These are phyloP conservation scores for Eupsittula cactorum DNA, from an alignment of 2,113 vertebrate species.

Conservation along the genomic window DNA sequence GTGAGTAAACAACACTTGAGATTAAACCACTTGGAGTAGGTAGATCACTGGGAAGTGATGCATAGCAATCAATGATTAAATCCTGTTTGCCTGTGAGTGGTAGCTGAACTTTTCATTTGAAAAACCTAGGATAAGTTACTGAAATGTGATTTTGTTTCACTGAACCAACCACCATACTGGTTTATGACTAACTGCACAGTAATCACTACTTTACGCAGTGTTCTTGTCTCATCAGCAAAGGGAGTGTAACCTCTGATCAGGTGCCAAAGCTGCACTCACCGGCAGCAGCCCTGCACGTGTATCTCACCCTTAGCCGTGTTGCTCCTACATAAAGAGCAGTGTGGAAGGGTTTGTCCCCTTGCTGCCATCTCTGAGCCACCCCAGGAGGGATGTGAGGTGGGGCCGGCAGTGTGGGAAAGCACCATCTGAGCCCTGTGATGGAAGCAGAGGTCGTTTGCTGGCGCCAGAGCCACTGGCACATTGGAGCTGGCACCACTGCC, in stretches of 20 bases:
- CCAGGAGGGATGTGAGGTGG: accelerated
- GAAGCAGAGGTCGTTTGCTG: accelerated
- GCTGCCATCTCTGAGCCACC: not conserved
- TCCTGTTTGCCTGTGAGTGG: not conserved
- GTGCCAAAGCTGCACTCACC: not conserved
- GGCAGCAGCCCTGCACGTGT: not conserved
- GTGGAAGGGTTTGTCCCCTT: not conserved
- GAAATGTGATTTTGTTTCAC: not conserved
- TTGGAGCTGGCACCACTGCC: not conserved
- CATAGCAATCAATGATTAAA: not conserved
- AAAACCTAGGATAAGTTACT: not conserved
- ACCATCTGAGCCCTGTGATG: accelerated
- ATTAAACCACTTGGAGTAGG: not conserved
- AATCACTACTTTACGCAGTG: not conserved
- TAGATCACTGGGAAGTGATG: not conserved
- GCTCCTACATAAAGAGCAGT: accelerated
- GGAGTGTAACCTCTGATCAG: not conserved
- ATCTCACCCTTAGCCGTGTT: accelerated
- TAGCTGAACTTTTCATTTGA: not conserved
- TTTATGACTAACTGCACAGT: not conserved
- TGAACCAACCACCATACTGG: not conserved
- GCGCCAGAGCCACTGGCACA: accelerated
- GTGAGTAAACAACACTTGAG: not conserved
- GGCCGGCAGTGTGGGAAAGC: not conserved
- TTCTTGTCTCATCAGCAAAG: conserved; percentile 19